These are phyloP conservation scores for Onychorhynchus coronatus DNA, from an alignment of 2,113 vertebrate genomes.

Conservation along the genomic window DNA sequence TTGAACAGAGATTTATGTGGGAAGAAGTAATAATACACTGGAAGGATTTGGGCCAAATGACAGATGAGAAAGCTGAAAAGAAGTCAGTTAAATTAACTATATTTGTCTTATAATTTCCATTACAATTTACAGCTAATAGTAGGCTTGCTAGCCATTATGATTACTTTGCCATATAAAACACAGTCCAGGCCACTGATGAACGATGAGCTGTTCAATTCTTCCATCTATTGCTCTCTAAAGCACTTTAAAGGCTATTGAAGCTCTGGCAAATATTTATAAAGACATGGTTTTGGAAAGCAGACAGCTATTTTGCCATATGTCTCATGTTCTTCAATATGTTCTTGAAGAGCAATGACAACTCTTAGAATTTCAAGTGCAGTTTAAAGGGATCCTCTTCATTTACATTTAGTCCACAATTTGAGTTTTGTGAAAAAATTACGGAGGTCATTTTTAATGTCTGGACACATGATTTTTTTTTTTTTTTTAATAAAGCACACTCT, in stretches of 20 bases:
- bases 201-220: constrained; percentile 2
- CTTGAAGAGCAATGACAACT: constrained; percentile 1
- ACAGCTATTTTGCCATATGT: not conserved
- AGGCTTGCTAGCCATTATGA: not conserved
- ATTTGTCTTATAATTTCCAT: not conserved
- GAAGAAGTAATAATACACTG: not conserved
- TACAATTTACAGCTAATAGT: not conserved
- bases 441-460: not conserved
- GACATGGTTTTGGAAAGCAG: constrained; percentile 9
- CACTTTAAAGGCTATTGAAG: not conserved
- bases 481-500: not conserved
- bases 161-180: not conserved
- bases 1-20: not conserved
- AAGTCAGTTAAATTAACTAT: not conserved
- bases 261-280: constrained; percentile 15
- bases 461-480: not conserved
- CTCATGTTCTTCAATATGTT: not conserved
- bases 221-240: not conserved
- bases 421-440: not conserved
- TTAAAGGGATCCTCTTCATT: not conserved
- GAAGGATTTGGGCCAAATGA: not conserved
- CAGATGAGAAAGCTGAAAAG: not conserved
- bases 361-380: not conserved
- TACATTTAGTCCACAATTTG: not conserved
- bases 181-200: not conserved